phyloP scores from a whole-genome alignment of 2,797 vertebrate species.

The Enteromius mattozi region DNA sequence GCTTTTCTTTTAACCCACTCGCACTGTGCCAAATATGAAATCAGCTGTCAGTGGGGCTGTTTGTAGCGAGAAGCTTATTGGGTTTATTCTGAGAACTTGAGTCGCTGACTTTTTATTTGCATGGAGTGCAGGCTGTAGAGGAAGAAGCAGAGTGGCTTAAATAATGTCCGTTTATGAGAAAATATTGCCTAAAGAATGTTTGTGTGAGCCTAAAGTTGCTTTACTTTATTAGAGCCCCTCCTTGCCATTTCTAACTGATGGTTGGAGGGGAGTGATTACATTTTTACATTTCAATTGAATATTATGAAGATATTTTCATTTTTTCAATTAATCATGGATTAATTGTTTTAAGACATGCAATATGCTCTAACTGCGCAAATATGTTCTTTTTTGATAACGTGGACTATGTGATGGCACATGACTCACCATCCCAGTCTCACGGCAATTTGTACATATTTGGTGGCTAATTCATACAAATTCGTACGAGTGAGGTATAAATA shows the following conservation, averaged over 20 bases:
- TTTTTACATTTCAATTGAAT: not conserved
- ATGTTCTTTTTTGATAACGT: not conserved
- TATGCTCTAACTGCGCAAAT: not conserved
- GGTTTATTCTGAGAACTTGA: conserved; percentile 38
- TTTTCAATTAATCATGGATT: not conserved
- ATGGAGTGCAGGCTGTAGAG: not conserved
- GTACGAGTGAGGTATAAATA: too few relatives aligned
- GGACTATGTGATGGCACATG: not conserved
- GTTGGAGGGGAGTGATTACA: not conserved
- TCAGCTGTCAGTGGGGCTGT: not conserved
- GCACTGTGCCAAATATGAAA: conserved; percentile 17
- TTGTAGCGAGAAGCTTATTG: conserved; percentile 20
- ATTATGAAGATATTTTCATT: not conserved
- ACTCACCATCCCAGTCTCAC: not conserved
- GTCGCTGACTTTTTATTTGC: conserved; percentile 22
- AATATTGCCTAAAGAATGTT: not conserved
- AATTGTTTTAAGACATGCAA: not conserved
- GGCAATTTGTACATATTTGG: too few relatives aligned
- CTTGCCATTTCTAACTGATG: not conserved
- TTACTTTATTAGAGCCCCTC: not conserved
- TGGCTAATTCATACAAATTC: too few relatives aligned
- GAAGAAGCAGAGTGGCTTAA: conserved; percentile 13
- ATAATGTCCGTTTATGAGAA: not conserved
- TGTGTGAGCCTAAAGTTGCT: not conserved
- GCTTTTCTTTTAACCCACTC: conserved; percentile 37